phyloP scores from a whole-genome alignment of 2,797 vertebrate genomes.

The Tamandua tetradactyla region DNA sequence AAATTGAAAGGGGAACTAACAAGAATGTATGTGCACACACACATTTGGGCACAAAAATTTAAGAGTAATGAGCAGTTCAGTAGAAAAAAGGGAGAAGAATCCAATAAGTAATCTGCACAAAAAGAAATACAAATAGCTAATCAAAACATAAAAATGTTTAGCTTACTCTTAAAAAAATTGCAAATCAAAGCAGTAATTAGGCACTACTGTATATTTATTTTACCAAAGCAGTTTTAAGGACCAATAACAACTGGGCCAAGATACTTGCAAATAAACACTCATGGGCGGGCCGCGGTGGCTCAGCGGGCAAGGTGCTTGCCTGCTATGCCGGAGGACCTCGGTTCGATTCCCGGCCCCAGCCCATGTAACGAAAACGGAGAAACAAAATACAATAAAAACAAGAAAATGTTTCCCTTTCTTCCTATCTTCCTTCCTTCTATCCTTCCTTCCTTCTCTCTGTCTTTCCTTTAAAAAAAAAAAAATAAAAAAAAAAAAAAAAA shows the following conservation, averaged over 20 bases:
- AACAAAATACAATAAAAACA: no score
- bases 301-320: no score
- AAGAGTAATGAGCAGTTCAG: not conserved
- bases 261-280: not conserved
- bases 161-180: not conserved
- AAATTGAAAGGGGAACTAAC: not conserved
- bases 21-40: not conserved
- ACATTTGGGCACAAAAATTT: not conserved
- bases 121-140: not conserved
- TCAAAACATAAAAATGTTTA: not conserved
- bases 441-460: no score
- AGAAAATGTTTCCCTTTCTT: no score
- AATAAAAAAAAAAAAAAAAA: no score
- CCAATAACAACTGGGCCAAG: not conserved
- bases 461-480: no score
- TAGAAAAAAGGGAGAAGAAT: not conserved
- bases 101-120: not conserved
- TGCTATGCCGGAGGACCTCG: no score
- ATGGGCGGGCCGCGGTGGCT: no score
- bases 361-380: no score
- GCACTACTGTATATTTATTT: not conserved
- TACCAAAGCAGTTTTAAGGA: no score
- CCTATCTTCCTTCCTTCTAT: no score
- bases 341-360: no score
- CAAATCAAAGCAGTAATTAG: not conserved